phyloP scores from a whole-genome alignment of 1,140 invertebrate species.

The Drosophila sturtevanti region DNA sequence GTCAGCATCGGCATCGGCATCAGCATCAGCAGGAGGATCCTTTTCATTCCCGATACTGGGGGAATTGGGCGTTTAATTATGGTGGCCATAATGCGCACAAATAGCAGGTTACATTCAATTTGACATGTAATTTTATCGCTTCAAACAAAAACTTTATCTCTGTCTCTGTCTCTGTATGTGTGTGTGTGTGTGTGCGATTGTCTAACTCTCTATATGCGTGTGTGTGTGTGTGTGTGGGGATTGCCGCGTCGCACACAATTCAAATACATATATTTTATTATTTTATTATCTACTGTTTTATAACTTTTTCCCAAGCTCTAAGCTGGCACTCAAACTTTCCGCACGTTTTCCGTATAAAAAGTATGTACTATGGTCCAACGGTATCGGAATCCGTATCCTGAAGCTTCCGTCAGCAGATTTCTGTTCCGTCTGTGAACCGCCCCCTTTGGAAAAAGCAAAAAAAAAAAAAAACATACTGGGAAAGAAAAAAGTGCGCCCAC shows the following conservation, averaged over 20 bases:
- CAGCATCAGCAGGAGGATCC: background rate
- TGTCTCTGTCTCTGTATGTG: constrained; percentile 6
- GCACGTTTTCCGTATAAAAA: constrained; percentile 80
- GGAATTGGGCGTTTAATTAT: constrained; percentile 64
- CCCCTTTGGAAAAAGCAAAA: constrained; percentile 13
- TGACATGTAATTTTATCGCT: constrained; percentile 79
- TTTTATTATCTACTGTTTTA: constrained; percentile 81
- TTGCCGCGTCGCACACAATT: constrained; percentile 61
- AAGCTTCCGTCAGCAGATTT: constrained; percentile 80
- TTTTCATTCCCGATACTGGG: constrained; percentile 8
- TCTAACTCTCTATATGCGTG: background rate
- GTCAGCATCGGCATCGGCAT: no score
- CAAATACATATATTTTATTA: constrained; percentile 81
- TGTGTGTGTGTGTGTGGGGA: constrained; percentile 7
- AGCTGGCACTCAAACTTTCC: constrained; percentile 80
- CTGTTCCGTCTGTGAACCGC: constrained; percentile 33
- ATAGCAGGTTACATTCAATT: constrained; percentile 80
- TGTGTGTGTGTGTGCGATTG: background rate
- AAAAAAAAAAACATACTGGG: no score
- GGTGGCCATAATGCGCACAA: constrained; percentile 71
- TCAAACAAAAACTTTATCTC: constrained; percentile 62
- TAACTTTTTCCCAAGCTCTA: constrained; percentile 70
- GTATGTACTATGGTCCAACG: constrained; percentile 30
- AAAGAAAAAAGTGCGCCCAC: constrained; percentile 24
- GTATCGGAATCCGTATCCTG: constrained; percentile 35